These are phyloP conservation scores for Microcebus murinus DNA, from an alignment of 2,113 vertebrate species.

Conservation along the genomic window DNA sequence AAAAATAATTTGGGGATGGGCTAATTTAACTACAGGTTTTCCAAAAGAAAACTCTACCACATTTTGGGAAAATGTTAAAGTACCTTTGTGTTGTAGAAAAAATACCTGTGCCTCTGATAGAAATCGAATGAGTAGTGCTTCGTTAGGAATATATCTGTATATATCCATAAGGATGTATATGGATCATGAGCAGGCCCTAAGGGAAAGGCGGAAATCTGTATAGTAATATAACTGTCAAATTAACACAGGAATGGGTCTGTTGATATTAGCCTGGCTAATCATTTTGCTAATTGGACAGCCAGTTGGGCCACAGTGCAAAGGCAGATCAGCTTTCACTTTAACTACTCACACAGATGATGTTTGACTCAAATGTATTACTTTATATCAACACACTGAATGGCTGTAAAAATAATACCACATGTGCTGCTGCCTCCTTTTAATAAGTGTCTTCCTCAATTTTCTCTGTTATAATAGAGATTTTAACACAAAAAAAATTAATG, in stretches of 20 bases:
- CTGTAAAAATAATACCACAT: conserved; percentile 90
- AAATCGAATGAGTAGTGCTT: not conserved
- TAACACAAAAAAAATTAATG: conserved; percentile 81
- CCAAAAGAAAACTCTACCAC: not conserved
- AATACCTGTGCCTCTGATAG: not conserved
- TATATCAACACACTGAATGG: conserved; percentile 89
- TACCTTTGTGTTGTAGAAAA: not conserved
- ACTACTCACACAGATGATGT: conserved; percentile 88
- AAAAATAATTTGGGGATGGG: not conserved
- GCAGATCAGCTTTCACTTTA: conserved; percentile 88
- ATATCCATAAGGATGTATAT: not conserved
- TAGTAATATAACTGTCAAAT: conserved; percentile 83
- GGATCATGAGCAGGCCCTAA: conserved; percentile 26
- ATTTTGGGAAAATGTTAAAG: not conserved
- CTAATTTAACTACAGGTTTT: not conserved
- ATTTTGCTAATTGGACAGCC: conserved; percentile 87
- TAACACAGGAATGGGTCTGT: conserved; percentile 82
- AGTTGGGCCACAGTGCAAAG: conserved; percentile 78
- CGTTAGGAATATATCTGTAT: not conserved
- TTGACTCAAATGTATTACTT: conserved; percentile 91
- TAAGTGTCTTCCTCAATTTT: conserved; percentile 92
- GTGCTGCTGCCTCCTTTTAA: conserved; percentile 87
- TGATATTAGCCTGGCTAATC: conserved; percentile 90
- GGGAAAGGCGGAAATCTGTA: conserved; percentile 76
- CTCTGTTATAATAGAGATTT: conserved; percentile 84